Conservation (phyloP, 2,888 invertebrate genomes). For the Ormyrus labotus region DNA sequence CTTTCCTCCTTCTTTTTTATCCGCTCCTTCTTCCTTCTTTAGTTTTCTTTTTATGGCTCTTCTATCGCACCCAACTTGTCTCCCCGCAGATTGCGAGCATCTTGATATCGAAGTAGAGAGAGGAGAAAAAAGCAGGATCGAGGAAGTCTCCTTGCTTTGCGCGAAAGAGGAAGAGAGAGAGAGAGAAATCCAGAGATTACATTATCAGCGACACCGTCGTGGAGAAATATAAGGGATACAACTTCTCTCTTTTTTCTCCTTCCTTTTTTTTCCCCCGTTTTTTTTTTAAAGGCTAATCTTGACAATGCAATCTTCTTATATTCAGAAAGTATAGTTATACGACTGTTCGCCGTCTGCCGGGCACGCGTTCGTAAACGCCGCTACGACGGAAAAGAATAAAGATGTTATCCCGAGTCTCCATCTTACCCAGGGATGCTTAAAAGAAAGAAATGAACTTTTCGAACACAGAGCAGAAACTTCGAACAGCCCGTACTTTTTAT, state of each 20-base stretch:
- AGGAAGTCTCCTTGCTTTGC: slow-evolving; percentile 17
- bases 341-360: slow-evolving; percentile 61
- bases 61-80: slow-evolving; percentile 54
- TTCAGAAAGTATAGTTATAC: slow-evolving; percentile 37
- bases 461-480: not conserved
- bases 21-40: slow-evolving; percentile 46
- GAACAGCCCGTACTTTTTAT: not conserved
- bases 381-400: slow-evolving; percentile 18
- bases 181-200: slow-evolving; percentile 38
- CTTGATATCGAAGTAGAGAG: slow-evolving; percentile 49
- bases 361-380: slow-evolving; percentile 48
- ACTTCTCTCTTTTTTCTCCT: slow-evolving; percentile 26
- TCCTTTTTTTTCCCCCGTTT: slow-evolving; percentile 34
- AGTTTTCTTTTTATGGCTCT: slow-evolving; percentile 51
- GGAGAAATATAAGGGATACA: slow-evolving; percentile 50
- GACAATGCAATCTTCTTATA: slow-evolving; percentile 50
- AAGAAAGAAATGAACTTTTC: slow-evolving; percentile 26
- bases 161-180: slow-evolving; percentile 6
- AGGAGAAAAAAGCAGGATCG: slow-evolving; percentile 1
- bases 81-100: slow-evolving; percentile 52
- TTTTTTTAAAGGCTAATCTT: slow-evolving; percentile 54
- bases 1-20: slow-evolving; percentile 50
- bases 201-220: slow-evolving; percentile 44
- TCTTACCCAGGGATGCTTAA: not conserved
- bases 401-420: slow-evolving; percentile 24